Conservation (phyloP, 2,113 vertebrate species). For the Pogonocichla stellata region DNA sequence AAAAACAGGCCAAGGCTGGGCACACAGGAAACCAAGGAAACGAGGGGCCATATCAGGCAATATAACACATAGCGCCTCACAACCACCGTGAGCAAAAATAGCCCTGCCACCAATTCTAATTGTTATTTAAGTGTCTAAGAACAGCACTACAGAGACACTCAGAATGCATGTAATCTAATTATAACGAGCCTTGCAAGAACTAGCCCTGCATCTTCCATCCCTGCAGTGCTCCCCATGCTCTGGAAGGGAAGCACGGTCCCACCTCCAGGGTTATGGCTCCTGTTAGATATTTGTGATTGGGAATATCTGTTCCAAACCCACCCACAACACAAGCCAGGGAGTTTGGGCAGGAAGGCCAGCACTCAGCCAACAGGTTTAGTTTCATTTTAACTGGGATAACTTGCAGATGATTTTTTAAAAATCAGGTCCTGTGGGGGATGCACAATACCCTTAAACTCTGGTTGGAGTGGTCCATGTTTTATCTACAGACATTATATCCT, state of each 20-base stretch:
- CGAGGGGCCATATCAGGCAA: fast-evolving
- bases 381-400: neutral
- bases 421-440: neutral
- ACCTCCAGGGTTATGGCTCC: neutral
- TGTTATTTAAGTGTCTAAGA: neutral
- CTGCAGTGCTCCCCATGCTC: neutral
- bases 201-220: neutral
- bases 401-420: neutral
- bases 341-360: neutral
- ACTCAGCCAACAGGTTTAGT: neutral
- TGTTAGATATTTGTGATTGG: neutral
- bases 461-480: neutral
- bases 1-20: neutral
- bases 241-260: neutral
- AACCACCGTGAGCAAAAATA: neutral
- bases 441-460: neutral
- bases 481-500: neutral
- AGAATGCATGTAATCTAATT: neutral
- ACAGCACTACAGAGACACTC: neutral
- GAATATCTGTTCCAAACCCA: neutral
- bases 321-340: neutral
- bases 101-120: neutral
- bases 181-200: neutral
- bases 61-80: neutral
- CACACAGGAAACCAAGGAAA: neutral